phyloP scores from a whole-genome alignment of 2,888 invertebrate species.

The Cephus rjabovi region DNA sequence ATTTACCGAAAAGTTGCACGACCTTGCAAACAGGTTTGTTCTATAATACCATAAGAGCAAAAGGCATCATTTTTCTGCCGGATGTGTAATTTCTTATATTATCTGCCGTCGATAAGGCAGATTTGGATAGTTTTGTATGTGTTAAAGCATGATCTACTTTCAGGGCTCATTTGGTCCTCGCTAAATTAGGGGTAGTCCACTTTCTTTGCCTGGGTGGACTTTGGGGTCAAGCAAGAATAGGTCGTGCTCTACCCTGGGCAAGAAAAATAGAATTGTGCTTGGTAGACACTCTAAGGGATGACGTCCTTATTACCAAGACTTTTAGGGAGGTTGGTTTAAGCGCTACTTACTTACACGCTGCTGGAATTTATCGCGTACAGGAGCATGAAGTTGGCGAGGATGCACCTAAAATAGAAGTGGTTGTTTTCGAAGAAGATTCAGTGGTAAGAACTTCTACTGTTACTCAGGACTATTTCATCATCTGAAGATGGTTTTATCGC shows the following conservation, averaged over 20 bases:
- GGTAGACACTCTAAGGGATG: conserved; percentile 66
- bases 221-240: conserved; percentile 70
- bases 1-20: conserved; percentile 55
- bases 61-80: neutral
- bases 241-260: conserved; percentile 70
- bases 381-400: conserved; percentile 53
- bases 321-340: conserved; percentile 67
- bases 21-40: conserved; percentile 50
- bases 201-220: conserved; percentile 71
- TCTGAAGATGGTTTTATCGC: neutral
- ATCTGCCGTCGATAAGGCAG: no score
- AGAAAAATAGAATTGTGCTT: conserved; percentile 69
- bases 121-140: neutral
- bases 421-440: conserved; percentile 69
- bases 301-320: conserved; percentile 66
- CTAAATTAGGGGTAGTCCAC: conserved; percentile 67
- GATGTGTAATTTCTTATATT: neutral
- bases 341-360: conserved; percentile 67
- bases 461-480: neutral
- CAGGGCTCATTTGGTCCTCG: conserved; percentile 65
- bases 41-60: neutral
- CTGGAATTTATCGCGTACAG: conserved; percentile 68
- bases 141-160: neutral
- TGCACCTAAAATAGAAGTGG: conserved; percentile 63
- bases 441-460: conserved; percentile 50